Conservation (phyloP, 2,113 vertebrate species). For the Chaetodon trifascialis region DNA sequence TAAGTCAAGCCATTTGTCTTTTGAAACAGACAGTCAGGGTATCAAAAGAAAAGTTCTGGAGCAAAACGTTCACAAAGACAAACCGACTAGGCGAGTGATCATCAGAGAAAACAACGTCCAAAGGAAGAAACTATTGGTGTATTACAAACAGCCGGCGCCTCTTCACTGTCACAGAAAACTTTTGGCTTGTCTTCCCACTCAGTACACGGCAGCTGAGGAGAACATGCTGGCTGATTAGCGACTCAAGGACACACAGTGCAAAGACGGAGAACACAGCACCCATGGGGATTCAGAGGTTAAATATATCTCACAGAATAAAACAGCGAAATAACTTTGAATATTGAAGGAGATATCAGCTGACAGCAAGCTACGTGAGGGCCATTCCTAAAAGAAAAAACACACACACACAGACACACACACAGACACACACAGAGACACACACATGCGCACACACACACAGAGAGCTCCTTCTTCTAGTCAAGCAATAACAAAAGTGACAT, state of each 20-base stretch:
- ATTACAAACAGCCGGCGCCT: constrained; percentile 7
- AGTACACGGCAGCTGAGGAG: constrained; percentile 46
- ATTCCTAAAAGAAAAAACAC: background rate
- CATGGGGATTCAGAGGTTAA: constrained; percentile 64
- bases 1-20: constrained; percentile 9
- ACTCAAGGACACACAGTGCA: constrained; percentile 55
- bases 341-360: constrained; percentile 28
- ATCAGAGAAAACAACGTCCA: background rate
- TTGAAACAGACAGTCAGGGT: background rate
- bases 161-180: constrained; percentile 17
- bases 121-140: background rate
- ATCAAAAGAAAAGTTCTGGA: constrained; percentile 4
- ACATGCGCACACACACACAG: constrained; percentile 1
- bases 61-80: constrained; percentile 1
- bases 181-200: constrained; percentile 18
- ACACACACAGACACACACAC: too few relatives aligned
- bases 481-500: background rate
- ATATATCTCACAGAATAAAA: constrained; percentile 50
- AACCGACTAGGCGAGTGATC: constrained; percentile 6
- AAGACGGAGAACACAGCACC: constrained; percentile 48
- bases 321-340: constrained; percentile 49
- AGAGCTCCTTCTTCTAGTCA: background rate
- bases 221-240: constrained; percentile 36
- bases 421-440: background rate
- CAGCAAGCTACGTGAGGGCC: constrained; percentile 19